Percentiles rank a stretch among this genome's conserved stretches.
Conservation (phyloP, 2,113 vertebrate genomes). For the Psilopsiagon aymara region DNA sequence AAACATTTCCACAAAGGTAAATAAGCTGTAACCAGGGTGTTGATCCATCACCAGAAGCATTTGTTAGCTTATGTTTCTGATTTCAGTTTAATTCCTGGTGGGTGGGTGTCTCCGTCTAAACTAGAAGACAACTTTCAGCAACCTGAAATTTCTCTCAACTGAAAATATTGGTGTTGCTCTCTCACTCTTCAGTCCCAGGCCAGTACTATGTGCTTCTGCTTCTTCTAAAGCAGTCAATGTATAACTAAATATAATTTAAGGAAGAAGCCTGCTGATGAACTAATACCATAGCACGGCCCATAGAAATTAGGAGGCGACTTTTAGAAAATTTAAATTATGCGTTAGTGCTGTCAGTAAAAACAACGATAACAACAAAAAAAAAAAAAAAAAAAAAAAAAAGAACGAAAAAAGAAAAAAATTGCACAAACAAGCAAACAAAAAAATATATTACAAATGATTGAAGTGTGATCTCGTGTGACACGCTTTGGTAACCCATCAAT, state of each 20-base stretch:
- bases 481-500: constrained; percentile 6
- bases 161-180: not conserved
- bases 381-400: not conserved
- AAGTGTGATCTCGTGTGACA: not conserved
- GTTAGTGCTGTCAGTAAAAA: not conserved
- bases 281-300: not conserved
- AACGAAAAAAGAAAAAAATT: not conserved
- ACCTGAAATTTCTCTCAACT: not conserved
- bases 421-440: not conserved
- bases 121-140: not conserved
- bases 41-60: not conserved
- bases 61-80: not conserved
- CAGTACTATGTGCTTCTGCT: not conserved
- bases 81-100: not conserved
- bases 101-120: not conserved
- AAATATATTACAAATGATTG: not conserved
- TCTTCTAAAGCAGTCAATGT: not conserved
- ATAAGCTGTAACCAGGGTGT: not conserved
- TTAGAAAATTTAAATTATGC: not conserved
- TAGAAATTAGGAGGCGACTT: not conserved
- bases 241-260: not conserved
- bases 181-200: not conserved
- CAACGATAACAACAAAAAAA: not conserved
- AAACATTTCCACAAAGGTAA: not conserved
- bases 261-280: not conserved